These are phyloP conservation scores for Emydoidea blandingii DNA, from an alignment of 2,797 vertebrate species.

Conservation along the genomic window DNA sequence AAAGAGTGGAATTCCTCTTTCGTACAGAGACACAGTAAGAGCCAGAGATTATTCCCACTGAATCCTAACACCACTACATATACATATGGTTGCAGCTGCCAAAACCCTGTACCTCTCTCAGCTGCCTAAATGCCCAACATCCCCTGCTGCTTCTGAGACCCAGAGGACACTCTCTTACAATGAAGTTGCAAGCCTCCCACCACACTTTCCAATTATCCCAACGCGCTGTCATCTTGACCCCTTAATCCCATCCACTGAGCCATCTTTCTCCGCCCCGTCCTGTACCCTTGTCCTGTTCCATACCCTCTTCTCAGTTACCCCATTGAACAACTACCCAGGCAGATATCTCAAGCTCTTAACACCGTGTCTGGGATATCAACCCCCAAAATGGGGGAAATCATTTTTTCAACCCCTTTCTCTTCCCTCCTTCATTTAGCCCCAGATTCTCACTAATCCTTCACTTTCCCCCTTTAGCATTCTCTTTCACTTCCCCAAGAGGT, in stretches of 20 bases:
- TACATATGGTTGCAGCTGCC: background rate
- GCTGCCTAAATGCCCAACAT: background rate
- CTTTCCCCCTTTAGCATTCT: background rate
- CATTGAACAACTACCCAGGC: background rate
- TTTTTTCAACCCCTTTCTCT: background rate
- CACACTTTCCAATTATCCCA: background rate
- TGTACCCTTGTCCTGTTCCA: background rate
- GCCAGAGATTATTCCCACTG: background rate
- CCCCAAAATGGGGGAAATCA: background rate
- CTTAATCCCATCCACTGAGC: background rate
- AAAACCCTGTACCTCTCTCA: accelerated
- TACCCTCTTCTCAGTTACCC: background rate
- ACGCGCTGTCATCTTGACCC: background rate
- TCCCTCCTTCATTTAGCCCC: background rate
- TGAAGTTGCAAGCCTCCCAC: background rate
- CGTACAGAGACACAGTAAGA: slow-evolving; percentile 94
- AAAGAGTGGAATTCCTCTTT: slow-evolving; percentile 86
- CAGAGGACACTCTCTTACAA: background rate
- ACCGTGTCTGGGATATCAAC: background rate
- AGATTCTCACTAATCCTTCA: background rate
- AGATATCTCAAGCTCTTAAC: background rate
- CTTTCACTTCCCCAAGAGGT: background rate
- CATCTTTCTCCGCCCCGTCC: background rate
- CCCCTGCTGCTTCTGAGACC: background rate
- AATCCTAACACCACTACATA: background rate